A percentile compares a stretch with the other conserved stretches of the same genome.
Evolutionary conservation across 2,888 invertebrate species (phyloP).

Genomic region (Drosophila meridionalis): DNA sequence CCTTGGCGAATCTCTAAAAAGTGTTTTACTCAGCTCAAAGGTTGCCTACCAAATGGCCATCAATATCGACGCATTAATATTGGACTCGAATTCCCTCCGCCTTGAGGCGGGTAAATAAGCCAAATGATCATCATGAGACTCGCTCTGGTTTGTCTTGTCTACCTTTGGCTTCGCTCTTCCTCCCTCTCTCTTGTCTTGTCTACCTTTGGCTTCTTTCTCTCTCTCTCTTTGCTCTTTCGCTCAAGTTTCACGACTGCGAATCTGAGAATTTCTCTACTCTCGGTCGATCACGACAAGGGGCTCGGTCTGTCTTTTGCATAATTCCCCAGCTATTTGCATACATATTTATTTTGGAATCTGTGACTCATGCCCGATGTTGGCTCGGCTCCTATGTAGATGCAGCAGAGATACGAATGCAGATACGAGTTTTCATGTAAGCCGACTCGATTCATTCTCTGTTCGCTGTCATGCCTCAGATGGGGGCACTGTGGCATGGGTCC

Average conservation of each 20-base stretch:
- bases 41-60: slow-evolving; percentile 37
- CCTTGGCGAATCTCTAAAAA: not conserved
- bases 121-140: slow-evolving; percentile 35
- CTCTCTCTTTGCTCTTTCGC: not conserved
- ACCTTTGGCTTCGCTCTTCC: not conserved
- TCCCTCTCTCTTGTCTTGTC: not conserved
- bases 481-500: slow-evolving; percentile 63
- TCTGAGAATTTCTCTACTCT: slow-evolving; percentile 16
- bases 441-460: slow-evolving; percentile 32
- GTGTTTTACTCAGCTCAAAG: slow-evolving; percentile 2
- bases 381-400: slow-evolving; percentile 2
- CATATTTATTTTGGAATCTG: slow-evolving; percentile 67
- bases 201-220: not conserved
- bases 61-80: slow-evolving; percentile 35
- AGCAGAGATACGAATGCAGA: slow-evolving; percentile 32
- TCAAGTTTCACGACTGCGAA: slow-evolving; percentile 46
- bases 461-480: slow-evolving; percentile 44
- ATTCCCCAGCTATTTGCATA: slow-evolving; percentile 61
- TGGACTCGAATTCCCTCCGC: slow-evolving; percentile 8
- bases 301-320: slow-evolving; percentile 57
- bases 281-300: slow-evolving; percentile 6
- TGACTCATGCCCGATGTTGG: slow-evolving; percentile 53
- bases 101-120: slow-evolving; percentile 64
- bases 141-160: slow-evolving; percentile 25
- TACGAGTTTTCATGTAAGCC: slow-evolving; percentile 51